Conservation (phyloP, 2,113 vertebrate species). For the Eira barbara region DNA sequence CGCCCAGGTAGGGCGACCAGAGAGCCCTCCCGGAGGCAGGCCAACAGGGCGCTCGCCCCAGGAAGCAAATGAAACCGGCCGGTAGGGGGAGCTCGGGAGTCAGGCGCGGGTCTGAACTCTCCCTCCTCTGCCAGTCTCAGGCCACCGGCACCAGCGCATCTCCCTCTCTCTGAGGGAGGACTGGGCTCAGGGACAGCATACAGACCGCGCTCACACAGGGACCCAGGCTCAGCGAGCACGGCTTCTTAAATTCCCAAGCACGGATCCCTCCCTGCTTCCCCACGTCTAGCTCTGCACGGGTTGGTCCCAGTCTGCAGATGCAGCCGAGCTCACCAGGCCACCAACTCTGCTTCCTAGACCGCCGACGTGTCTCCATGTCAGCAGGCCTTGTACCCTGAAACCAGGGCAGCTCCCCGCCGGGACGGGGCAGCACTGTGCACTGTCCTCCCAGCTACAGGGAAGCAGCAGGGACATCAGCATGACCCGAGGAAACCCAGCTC, state of each 20-base stretch:
- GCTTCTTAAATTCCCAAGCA: neutral
- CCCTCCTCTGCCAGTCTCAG: accelerated
- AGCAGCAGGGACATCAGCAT: accelerated
- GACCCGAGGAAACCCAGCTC: neutral
- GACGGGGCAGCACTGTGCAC: accelerated
- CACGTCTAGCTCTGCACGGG: accelerated
- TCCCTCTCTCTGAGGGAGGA: accelerated
- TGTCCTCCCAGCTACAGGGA: accelerated
- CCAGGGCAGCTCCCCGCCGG: accelerated
- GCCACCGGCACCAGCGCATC: accelerated
- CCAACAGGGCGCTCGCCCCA: neutral
- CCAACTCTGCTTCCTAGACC: neutral
- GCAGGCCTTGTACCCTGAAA: neutral
- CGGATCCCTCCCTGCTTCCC: accelerated
- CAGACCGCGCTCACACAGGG: accelerated
- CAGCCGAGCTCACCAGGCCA: neutral
- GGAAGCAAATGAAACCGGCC: accelerated
- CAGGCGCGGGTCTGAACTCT: accelerated
- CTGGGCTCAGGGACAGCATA: accelerated
- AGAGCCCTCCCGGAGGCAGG: accelerated
- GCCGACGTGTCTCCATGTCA: accelerated
- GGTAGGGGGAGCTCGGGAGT: accelerated
- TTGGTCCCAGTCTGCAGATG: accelerated
- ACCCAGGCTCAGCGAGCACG: accelerated
- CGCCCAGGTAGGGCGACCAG: neutral